Percentiles rank a stretch among this genome's conserved stretches.
phyloP scores from a whole-genome alignment of 2,888 invertebrate species.

The Drosophila kokeensis region DNA sequence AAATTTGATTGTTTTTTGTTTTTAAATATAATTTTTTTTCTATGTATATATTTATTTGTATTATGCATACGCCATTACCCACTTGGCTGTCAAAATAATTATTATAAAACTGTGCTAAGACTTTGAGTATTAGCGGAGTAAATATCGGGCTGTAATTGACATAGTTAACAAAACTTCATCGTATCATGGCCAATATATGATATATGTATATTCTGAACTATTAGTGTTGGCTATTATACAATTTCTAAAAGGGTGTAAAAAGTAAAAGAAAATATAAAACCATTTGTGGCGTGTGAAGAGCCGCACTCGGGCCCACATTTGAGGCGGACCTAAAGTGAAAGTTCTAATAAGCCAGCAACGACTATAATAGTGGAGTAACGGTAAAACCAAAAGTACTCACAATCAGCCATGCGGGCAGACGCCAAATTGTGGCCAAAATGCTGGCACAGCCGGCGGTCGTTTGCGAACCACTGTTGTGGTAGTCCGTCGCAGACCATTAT shows the following conservation, averaged over 20 bases:
- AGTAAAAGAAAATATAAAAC: slow-evolving; percentile 24
- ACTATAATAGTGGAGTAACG: slow-evolving; percentile 13
- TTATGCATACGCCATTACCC: slow-evolving; percentile 57
- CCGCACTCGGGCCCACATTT: slow-evolving; percentile 41
- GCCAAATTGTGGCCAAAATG: slow-evolving; percentile 34
- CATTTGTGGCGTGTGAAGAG: slow-evolving; percentile 31
- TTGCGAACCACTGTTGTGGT: slow-evolving; percentile 58
- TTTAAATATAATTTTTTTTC: slow-evolving; percentile 9
- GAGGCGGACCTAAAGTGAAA: slow-evolving; percentile 76
- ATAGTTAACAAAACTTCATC: slow-evolving; percentile 3
- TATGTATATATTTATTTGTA: slow-evolving; percentile 16
- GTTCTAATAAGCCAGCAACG: slow-evolving; percentile 67
- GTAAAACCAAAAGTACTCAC: slow-evolving; percentile 20
- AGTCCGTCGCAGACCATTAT: slow-evolving; percentile 46
- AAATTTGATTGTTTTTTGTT: slow-evolving; percentile 28
- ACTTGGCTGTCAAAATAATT: slow-evolving; percentile 50
- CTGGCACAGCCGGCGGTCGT: slow-evolving; percentile 13
- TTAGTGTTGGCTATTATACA: slow-evolving; percentile 58
- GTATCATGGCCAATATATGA: neutral
- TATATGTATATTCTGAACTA: slow-evolving; percentile 47
- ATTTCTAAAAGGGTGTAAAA: slow-evolving; percentile 36
- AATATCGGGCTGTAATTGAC: slow-evolving; percentile 17
- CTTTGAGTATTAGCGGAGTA: neutral
- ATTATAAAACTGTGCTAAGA: slow-evolving; percentile 21
- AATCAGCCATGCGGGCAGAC: slow-evolving; percentile 57